Evolutionary conservation across 2,888 invertebrate species (phyloP).

Genomic region (Agriopis marginaria): DNA sequence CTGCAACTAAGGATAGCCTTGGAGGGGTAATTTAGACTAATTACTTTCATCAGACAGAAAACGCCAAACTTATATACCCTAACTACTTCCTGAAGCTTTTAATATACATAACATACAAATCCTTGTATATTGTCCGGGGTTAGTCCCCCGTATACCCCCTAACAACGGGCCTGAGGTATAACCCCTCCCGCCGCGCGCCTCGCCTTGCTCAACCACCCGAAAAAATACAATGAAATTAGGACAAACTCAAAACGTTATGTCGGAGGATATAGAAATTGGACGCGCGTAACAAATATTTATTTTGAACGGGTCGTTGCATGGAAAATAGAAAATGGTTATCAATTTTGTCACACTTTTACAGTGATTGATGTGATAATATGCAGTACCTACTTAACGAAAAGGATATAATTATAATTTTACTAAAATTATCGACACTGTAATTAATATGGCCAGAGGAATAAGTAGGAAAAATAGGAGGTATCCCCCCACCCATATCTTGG

Average conservation of each 20-base stretch:
- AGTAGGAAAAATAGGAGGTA: too few species aligned
- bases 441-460: too few species aligned
- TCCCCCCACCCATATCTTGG: too few species aligned
- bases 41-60: conserved; percentile 1
- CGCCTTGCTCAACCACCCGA: conserved; percentile 48
- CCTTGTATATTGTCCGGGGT: conserved; percentile 6
- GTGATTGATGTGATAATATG: too few species aligned
- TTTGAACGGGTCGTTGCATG: conserved; percentile 18
- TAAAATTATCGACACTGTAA: too few species aligned
- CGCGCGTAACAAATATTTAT: conserved; percentile 28
- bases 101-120: conserved; percentile 10
- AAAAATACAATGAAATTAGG: conserved; percentile 60
- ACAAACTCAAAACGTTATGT: conserved; percentile 50
- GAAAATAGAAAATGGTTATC: conserved; percentile 9
- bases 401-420: too few species aligned
- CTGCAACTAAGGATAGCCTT: background rate
- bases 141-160: conserved; percentile 33
- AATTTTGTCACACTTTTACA: background rate
- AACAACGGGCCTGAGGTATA: conserved; percentile 44
- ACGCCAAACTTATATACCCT: background rate
- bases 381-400: too few species aligned
- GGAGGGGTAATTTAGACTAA: background rate
- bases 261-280: conserved; percentile 31
- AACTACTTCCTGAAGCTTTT: conserved; percentile 5
- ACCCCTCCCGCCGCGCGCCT: conserved; percentile 46